Base-by-base conservation (phyloP, 2,888 invertebrate species). In the Digitonthophagus gazella region DNA sequence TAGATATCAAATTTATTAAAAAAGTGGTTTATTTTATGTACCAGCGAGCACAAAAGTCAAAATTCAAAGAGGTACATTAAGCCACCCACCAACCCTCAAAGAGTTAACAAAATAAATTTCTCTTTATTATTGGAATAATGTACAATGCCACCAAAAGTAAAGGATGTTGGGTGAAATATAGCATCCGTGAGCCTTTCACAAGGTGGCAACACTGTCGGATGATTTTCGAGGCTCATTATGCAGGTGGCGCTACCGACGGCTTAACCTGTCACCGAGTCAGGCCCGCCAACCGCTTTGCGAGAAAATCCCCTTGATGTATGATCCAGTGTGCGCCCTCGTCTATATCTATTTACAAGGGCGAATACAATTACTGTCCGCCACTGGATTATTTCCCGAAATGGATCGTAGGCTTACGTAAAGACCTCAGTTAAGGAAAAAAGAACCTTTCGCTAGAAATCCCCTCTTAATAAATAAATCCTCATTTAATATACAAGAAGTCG, bases 171-270 rank as follows among this genome's bases (percentile, higher is more conserved):
- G 3, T 18, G 18, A 19, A 18, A 20, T 61, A 18, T 61, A 61
- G 61, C 19, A 18, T 18, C 61, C 19, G 18, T 18, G 61, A 19
- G 61, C 18, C 14, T 61, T 19, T 61, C 61, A 20, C 20, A 61
- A 20, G 61, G 61, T 61, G 61, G 6, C 61, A 44, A 44, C 28
- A 18, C 18, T 18, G 19, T 18, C 61, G 64, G 70, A 67, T 66
- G 70, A 70, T 74, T 74, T 75, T 75, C 73, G 71, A 75, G 75
- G 72, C 73, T 74, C 74, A 74, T 75, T 75, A 75, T 75, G 74
- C 75, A 73, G 72, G 72, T 72, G 72, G 71, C 71, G 70, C 72
- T 67, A 69, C 73, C 68, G 73, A 70, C 73, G 73, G 75, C 74
- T 75, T 75, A 75, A 75, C 74, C 72, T 75, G 74, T 75, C 75